Conservation (phyloP, 2,888 invertebrate genomes). For the Elmis aenea region DNA sequence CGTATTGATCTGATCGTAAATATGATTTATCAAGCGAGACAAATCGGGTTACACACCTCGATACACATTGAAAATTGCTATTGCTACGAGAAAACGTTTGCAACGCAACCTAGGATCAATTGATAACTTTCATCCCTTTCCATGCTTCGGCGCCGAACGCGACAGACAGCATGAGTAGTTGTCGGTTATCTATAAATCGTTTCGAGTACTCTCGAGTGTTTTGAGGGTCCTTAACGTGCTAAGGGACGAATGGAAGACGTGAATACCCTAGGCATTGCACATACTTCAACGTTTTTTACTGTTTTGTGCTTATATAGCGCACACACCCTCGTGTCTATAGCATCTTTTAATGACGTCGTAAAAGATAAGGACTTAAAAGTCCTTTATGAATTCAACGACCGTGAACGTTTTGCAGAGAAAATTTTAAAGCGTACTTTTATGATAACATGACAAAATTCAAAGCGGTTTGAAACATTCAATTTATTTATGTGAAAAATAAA, state of each 20-base stretch:
- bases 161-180: constrained; percentile 9
- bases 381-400: too few relatives aligned
- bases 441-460: too few relatives aligned
- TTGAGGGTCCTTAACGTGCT: not conserved
- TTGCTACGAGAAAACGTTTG: constrained; percentile 20
- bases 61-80: constrained; percentile 35
- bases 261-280: not conserved
- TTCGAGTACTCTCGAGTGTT: constrained; percentile 1
- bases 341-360: not conserved
- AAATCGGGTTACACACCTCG: constrained; percentile 37
- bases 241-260: not conserved
- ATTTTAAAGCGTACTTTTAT: too few relatives aligned
- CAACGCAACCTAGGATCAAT: too few relatives aligned
- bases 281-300: not conserved
- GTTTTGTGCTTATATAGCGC: not conserved
- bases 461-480: too few relatives aligned
- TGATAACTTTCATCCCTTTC: constrained; percentile 1
- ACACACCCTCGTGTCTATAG: not conserved
- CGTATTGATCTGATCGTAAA: constrained; percentile 25
- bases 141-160: constrained; percentile 4
- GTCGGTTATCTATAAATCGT: constrained; percentile 2
- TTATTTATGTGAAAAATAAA: too few relatives aligned
- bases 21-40: constrained; percentile 38
- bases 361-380: too few relatives aligned
- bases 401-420: too few relatives aligned